phyloP scores from a whole-genome alignment of 1,140 invertebrate genomes.

The Trichonephila inaurata region DNA sequence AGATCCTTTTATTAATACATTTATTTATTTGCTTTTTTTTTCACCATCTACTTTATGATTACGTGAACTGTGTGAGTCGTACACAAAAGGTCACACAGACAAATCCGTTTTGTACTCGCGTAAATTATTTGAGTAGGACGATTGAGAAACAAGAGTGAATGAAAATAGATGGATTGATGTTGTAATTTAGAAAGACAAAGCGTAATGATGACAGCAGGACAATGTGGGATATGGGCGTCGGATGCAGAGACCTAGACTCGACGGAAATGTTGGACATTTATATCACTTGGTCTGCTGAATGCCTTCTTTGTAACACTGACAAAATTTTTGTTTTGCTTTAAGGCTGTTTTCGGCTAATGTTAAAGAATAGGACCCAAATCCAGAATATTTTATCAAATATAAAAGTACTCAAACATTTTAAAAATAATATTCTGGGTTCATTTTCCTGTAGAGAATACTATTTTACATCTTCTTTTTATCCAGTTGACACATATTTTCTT shows the following conservation, averaged over 20 bases:
- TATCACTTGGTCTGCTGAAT: neutral
- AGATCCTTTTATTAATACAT: conserved; percentile 58
- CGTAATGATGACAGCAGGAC: neutral
- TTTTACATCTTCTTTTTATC: no score
- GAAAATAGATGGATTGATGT: conserved; percentile 2
- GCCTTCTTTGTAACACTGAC: neutral
- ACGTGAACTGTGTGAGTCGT: neutral
- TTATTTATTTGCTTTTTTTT: conserved; percentile 26
- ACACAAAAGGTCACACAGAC: conserved; percentile 4
- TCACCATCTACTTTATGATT: conserved; percentile 31
- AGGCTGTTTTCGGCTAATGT: no score
- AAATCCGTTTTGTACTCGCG: conserved; percentile 34
- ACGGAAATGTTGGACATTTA: neutral
- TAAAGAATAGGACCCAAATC: no score
- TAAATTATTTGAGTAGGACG: conserved; percentile 20
- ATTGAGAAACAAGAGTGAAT: neutral
- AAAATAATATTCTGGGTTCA: no score
- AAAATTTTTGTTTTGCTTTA: neutral
- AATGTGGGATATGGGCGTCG: neutral
- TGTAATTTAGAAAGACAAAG: conserved; percentile 30
- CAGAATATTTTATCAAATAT: no score
- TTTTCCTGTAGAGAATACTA: no score
- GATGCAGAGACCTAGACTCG: neutral
- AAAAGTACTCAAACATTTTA: no score
- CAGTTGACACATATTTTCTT: no score